These are phyloP conservation scores for Leptothorax acervorum DNA, from an alignment of 2,888 invertebrate genomes.

Conservation along the genomic window DNA sequence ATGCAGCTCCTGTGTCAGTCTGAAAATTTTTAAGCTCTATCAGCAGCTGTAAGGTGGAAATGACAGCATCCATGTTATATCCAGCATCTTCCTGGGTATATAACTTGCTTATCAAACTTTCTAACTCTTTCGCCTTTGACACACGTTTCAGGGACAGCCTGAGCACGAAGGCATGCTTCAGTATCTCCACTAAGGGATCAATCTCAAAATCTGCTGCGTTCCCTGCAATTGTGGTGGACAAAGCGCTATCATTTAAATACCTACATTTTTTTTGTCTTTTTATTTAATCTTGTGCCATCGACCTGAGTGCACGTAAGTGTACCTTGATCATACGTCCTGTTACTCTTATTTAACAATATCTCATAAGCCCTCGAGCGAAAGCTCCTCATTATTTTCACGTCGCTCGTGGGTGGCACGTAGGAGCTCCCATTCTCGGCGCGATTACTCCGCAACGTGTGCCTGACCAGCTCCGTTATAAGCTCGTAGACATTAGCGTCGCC, in stretches of 20 bases:
- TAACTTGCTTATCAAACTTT: conserved; percentile 75
- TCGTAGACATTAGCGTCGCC: conserved; percentile 77
- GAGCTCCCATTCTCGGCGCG: conserved; percentile 59
- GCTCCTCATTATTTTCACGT: conserved; percentile 70
- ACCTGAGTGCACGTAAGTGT: conserved; percentile 1
- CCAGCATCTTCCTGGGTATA: conserved; percentile 52
- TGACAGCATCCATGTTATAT: conserved; percentile 56
- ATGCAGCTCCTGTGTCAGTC: conserved; percentile 59
- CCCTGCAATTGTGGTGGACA: conserved; percentile 36
- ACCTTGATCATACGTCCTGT: conserved; percentile 41
- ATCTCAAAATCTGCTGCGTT: conserved; percentile 49
- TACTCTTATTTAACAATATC: conserved; percentile 80
- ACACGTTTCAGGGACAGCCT: conserved; percentile 71
- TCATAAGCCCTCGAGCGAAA: conserved; percentile 80
- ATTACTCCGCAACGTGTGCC: conserved; percentile 72
- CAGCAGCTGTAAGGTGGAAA: conserved; percentile 77
- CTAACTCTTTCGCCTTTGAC: conserved; percentile 77
- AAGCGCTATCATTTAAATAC: not conserved
- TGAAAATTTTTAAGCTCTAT: conserved; percentile 77
- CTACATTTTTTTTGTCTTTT: not conserved
- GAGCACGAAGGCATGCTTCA: conserved; percentile 80
- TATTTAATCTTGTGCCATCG: not conserved
- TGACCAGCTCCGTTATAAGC: conserved; percentile 79
- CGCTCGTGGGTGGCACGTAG: conserved; percentile 57
- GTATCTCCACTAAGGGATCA: conserved; percentile 80